These are phyloP conservation scores for Rutilus rutilus DNA, from an alignment of 2,113 vertebrate species.

Conservation along the genomic window DNA sequence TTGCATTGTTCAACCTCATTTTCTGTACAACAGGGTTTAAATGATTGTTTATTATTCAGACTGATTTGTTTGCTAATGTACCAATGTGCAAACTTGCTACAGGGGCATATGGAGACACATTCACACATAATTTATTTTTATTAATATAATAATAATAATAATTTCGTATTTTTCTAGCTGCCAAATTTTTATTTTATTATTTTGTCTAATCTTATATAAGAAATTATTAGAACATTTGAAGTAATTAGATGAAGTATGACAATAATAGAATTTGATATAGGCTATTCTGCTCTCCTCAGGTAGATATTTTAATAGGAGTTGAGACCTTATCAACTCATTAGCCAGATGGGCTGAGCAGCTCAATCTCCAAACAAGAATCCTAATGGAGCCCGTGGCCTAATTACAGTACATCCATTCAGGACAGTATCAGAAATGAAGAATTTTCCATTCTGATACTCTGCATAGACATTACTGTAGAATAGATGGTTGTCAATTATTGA, in stretches of 20 bases:
- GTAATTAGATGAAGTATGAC: slow-evolving; percentile 77
- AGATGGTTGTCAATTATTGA: not conserved
- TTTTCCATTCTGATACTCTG: slow-evolving; percentile 41
- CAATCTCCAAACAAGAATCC: slow-evolving; percentile 76
- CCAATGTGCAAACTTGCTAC: not conserved
- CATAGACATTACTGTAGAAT: slow-evolving; percentile 23
- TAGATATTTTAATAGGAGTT: slow-evolving; percentile 77
- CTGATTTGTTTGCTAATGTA: not conserved
- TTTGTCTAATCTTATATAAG: not conserved
- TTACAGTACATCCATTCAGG: slow-evolving; percentile 70
- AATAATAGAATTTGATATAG: slow-evolving; percentile 79
- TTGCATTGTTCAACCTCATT: not conserved
- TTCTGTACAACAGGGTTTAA: not conserved
- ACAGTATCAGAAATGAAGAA: slow-evolving; percentile 61
- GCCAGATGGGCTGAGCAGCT: slow-evolving; percentile 74
- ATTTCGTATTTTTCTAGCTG: not conserved
- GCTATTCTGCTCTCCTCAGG: slow-evolving; percentile 74
- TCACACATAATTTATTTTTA: too few relatives aligned
- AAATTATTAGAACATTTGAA: slow-evolving; percentile 68
- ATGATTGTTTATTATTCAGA: not conserved
- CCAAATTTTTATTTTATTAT: not conserved
- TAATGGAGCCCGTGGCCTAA: slow-evolving; percentile 76
- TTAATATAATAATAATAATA: not conserved
- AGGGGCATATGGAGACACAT: not conserved
- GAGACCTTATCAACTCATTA: slow-evolving; percentile 77